Conservation (phyloP, 2,888 invertebrate genomes). For the Chaitophorus viminalis region DNA sequence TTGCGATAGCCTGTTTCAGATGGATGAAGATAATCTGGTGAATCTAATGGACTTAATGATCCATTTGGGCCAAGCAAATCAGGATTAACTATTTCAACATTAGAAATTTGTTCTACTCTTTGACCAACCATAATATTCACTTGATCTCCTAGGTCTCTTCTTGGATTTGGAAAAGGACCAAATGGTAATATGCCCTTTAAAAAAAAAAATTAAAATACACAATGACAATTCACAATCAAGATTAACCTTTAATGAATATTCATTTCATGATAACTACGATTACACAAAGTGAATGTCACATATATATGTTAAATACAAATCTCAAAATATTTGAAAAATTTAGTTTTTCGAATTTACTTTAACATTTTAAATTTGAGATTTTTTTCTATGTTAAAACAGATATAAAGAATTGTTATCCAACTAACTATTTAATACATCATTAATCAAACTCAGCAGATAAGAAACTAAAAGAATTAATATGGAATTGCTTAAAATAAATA, state of each 20-base stretch:
- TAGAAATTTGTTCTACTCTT: conserved; percentile 72
- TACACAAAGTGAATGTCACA: not conserved
- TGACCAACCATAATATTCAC: conserved; percentile 80
- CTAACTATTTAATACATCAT: not conserved
- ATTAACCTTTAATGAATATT: too few relatives aligned
- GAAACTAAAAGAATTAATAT: not conserved
- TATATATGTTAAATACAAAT: not conserved
- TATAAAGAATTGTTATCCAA: not conserved
- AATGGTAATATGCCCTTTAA: conserved; percentile 86
- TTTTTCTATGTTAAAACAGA: not conserved
- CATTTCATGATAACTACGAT: too few relatives aligned
- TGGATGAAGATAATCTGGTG: conserved; percentile 90
- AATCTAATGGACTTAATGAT: conserved; percentile 86
- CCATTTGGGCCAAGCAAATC: conserved; percentile 74
- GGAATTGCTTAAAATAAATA: too few relatives aligned
- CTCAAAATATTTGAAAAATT: not conserved
- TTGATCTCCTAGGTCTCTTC: conserved; percentile 79
- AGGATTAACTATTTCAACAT: conserved; percentile 71
- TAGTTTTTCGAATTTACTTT: not conserved
- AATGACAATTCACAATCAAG: not conserved
- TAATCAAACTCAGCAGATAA: not conserved
- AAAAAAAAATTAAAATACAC: conserved; percentile 37
- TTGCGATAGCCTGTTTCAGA: conserved; percentile 87
- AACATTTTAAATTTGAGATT: too few relatives aligned
- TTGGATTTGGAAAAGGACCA: conserved; percentile 83